Percentiles rank a stretch among this genome's conserved stretches.
These are phyloP conservation scores for Rhimphoctona megacephalus DNA, from an alignment of 2,888 invertebrate genomes.

Conservation along the genomic window DNA sequence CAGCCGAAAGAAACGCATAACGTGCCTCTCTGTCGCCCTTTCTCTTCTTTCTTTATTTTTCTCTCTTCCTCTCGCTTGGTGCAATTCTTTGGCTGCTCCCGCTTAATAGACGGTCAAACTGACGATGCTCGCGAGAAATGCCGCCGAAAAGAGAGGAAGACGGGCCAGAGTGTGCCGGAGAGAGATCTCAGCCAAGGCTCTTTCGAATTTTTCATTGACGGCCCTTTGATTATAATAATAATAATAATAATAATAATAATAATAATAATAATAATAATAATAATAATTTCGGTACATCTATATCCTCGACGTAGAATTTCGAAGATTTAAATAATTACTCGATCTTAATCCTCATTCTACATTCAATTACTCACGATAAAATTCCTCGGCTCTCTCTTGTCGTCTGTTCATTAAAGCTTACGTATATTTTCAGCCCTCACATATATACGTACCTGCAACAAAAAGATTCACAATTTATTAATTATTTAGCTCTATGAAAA, in stretches of 20 bases:
- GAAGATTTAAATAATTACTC: constrained; percentile 39
- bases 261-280: constrained; percentile 52
- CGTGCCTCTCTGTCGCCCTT: constrained; percentile 73
- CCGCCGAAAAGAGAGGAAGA: constrained; percentile 17
- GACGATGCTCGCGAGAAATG: constrained; percentile 28
- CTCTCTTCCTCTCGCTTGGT: constrained; percentile 54
- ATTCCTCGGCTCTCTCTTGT: neutral
- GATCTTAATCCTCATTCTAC: constrained; percentile 46
- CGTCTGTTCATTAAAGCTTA: neutral
- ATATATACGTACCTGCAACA: constrained; percentile 82
- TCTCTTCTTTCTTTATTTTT: constrained; percentile 58
- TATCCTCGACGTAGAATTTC: constrained; percentile 19
- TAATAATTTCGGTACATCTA: constrained; percentile 40
- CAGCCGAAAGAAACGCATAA: constrained; percentile 82
- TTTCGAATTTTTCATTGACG: constrained; percentile 64
- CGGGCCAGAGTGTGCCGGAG: constrained; percentile 29
- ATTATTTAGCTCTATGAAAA: constrained; percentile 17
- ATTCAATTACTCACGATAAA: constrained; percentile 50
- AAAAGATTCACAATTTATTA: constrained; percentile 56
- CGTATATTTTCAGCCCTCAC: constrained; percentile 21
- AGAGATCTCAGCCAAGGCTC: constrained; percentile 41
- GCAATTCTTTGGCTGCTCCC: constrained; percentile 55
- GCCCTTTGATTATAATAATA: constrained; percentile 28
- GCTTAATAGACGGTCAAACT: constrained; percentile 64
- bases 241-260: constrained; percentile 57